Percentiles rank a stretch among this genome's conserved stretches.
These are phyloP conservation scores for Larimichthys crocea DNA, from an alignment of 2,113 vertebrate species.

Conservation along the genomic window DNA sequence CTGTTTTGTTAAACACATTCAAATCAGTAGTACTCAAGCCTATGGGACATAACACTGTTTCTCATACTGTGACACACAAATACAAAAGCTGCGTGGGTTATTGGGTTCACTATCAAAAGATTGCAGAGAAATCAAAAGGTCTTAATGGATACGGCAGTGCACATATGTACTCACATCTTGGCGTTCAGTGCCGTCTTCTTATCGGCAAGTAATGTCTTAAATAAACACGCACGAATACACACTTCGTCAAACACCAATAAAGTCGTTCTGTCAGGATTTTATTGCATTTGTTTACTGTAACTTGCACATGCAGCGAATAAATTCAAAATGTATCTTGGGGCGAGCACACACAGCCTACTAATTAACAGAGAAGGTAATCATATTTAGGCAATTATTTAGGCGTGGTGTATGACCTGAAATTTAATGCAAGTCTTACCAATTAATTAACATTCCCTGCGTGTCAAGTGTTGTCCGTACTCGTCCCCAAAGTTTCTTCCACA, in stretches of 20 bases:
- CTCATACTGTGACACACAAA: slow-evolving; percentile 77
- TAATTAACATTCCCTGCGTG: not conserved
- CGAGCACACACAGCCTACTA: slow-evolving; percentile 11
- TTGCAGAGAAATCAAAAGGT: slow-evolving; percentile 63
- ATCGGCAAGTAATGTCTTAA: slow-evolving; percentile 48
- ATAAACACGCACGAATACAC: slow-evolving; percentile 24
- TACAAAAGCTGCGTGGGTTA: slow-evolving; percentile 75
- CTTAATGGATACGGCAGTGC: slow-evolving; percentile 65
- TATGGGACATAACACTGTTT: slow-evolving; percentile 78
- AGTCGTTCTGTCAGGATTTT: not conserved
- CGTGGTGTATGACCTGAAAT: slow-evolving; percentile 41
- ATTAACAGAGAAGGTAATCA: slow-evolving; percentile 38
- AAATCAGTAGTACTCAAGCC: slow-evolving; percentile 78
- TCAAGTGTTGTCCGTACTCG: not conserved
- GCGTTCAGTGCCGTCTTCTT: slow-evolving; percentile 35
- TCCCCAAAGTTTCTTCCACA: not conserved
- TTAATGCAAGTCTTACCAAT: slow-evolving; percentile 28
- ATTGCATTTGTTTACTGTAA: not conserved
- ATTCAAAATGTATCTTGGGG: not conserved
- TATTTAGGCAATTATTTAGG: slow-evolving; percentile 42
- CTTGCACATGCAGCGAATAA: not conserved
- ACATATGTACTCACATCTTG: slow-evolving; percentile 43
- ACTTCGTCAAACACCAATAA: not conserved
- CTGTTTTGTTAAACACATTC: slow-evolving; percentile 82
- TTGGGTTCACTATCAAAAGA: slow-evolving; percentile 75